These are phyloP conservation scores for Micoletzkya japonica DNA, from an alignment of 2,888 invertebrate genomes.

Conservation along the genomic window DNA sequence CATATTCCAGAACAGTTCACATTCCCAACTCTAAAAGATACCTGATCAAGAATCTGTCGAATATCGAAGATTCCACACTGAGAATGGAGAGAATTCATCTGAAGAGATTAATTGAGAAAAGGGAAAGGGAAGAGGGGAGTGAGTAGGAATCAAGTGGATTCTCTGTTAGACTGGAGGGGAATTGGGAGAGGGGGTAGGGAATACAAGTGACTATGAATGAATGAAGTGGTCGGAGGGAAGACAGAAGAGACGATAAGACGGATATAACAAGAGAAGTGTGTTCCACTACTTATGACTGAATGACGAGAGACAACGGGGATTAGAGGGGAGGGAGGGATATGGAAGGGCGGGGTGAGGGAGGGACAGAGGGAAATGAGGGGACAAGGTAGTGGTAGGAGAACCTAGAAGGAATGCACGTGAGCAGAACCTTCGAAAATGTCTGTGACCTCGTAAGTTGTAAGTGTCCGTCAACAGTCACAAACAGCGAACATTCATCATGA, in stretches of 20 bases:
- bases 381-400: not conserved
- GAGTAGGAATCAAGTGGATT: not conserved
- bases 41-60: slow-evolving; percentile 35
- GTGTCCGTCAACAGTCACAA: no score
- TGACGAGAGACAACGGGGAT: not conserved
- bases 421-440: no score
- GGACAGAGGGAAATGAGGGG: not conserved
- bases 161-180: not conserved
- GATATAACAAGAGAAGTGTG: not conserved
- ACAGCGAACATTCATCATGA: no score
- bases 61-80: slow-evolving; percentile 34
- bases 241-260: no score
- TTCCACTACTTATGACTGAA: not conserved
- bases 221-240: not conserved
- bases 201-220: not conserved
- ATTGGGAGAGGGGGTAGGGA: not conserved
- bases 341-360: not conserved
- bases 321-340: not conserved
- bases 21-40: no score
- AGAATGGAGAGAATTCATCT: slow-evolving; percentile 18
- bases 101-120: not conserved
- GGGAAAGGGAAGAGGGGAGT: not conserved
- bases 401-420: no score
- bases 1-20: no score
- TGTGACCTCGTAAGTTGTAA: no score